Base-by-base conservation (phyloP, 2,888 invertebrate species). In the Steinernema scapterisci region DNA sequence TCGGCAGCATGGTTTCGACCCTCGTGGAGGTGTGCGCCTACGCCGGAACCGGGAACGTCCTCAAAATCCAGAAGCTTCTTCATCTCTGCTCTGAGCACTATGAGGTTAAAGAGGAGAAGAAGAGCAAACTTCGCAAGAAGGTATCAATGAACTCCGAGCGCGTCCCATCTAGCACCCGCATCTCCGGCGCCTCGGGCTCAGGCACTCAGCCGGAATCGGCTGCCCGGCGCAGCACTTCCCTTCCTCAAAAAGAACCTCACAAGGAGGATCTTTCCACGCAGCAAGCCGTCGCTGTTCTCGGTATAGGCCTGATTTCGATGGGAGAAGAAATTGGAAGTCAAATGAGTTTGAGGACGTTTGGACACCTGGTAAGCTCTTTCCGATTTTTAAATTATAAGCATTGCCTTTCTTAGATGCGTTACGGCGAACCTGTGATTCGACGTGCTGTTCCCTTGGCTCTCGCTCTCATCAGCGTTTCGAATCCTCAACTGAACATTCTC, bases 11-110 rank as follows among this genome's bases (percentile, higher is more conserved):
- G 92, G 95, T 97, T 51, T 93, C 93, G 81, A 95, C 96, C 54
- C 92, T 99, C 90, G 93, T 99, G 3, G 96, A 97, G 82, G 94
- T 97, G 88, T 99, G 97, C 89, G 97, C 97, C 7, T 99, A 97
- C 89, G 99, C 99, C 0, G 99, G 90, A 75, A 97, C 99, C 73
- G 99, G 99, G 7, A 97, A 99, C 89, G 99, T 99, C n/a, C 91
- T 99, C 7, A 95, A 97, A 89, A 94, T 99, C 73, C 99, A 99
- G 88, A 93, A 95, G 88, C 91, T 99, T 87, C 90, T 99, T 77
- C 97, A 99, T 88, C 94, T 97, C 85, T 97, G 99, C 89, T 95
- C 96, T 25, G 97, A 99, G 88, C 97, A 99, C 89, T 63, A 63
- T n/a, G 63, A 63, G 27, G 16, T 16, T 1, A 63, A 63, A 31